phyloP scores from a whole-genome alignment of 2,113 vertebrate species.

The Crypturellus undulatus region DNA sequence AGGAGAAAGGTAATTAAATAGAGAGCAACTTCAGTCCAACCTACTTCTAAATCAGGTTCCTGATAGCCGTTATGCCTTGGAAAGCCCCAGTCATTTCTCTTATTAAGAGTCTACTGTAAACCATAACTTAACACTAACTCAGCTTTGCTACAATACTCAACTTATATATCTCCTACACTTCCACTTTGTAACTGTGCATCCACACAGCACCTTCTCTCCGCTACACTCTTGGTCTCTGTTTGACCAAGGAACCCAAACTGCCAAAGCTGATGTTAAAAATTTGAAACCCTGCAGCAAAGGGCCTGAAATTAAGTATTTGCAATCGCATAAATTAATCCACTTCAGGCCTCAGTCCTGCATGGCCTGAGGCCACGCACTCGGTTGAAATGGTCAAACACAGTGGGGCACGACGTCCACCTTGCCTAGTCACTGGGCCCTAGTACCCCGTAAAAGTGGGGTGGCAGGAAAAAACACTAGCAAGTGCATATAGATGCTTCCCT shows the following conservation, averaged over 20 bases:
- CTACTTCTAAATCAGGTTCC: neutral
- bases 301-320: neutral
- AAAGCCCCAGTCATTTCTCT: neutral
- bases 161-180: neutral
- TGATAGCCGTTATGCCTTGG: neutral
- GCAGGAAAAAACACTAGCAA: accelerated
- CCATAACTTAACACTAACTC: neutral
- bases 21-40: neutral
- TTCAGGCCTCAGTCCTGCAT: neutral
- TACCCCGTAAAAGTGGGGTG: neutral
- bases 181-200: neutral
- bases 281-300: neutral
- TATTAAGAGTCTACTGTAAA: neutral
- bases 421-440: neutral
- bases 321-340: neutral
- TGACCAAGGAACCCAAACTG: neutral
- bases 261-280: neutral
- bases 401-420: neutral
- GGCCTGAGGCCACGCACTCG: neutral
- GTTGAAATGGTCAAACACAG: neutral
- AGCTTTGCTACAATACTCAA: neutral
- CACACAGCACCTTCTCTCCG: neutral
- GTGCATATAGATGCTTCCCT: neutral
- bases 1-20: slow-evolving; percentile 23
- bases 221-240: neutral